Evolutionary conservation across 2,888 invertebrate species (phyloP).

Genomic region (Eucriotettix oculatus): DNA sequence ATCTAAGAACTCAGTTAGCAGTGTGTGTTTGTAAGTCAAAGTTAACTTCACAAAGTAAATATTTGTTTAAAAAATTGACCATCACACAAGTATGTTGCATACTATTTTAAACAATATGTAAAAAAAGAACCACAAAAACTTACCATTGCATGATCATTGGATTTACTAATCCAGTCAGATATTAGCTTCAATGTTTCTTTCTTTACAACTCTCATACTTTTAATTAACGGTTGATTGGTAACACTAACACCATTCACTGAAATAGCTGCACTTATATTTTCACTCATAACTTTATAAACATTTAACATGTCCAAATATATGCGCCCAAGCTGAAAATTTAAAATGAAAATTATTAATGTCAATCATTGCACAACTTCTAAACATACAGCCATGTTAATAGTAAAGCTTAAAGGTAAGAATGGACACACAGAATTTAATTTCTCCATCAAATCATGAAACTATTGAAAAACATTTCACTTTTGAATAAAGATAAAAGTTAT

Average conservation of each 20-base stretch:
- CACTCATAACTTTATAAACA: slow-evolving; percentile 96
- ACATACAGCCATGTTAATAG: too few species aligned
- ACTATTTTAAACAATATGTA: too few species aligned
- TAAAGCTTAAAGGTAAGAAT: too few species aligned
- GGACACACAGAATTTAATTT: too few species aligned
- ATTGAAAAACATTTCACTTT: too few species aligned
- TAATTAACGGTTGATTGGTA: slow-evolving; percentile 95
- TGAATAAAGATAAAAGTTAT: too few species aligned
- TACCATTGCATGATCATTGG: slow-evolving; percentile 76
- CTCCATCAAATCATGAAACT: too few species aligned
- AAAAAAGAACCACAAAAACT: slow-evolving; percentile 8
- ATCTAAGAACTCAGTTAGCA: too few species aligned
- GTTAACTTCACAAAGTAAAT: too few species aligned
- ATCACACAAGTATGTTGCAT: too few species aligned
- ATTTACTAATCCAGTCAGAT: slow-evolving; percentile 88
- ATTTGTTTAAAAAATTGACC: too few species aligned
- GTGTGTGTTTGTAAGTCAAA: too few species aligned
- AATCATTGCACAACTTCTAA: background rate
- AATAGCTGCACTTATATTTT: slow-evolving; percentile 88
- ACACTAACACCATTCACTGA: slow-evolving; percentile 86
- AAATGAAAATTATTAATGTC: background rate
- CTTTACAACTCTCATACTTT: slow-evolving; percentile 96
- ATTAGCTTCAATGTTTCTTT: slow-evolving; percentile 96
- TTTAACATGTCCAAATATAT: slow-evolving; percentile 99
- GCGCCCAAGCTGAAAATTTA: slow-evolving; percentile 58